Percentiles rank a stretch among this genome's conserved stretches.
Evolutionary conservation across 2,888 invertebrate species (phyloP).

Genomic region (Bellardia pandia): DNA sequence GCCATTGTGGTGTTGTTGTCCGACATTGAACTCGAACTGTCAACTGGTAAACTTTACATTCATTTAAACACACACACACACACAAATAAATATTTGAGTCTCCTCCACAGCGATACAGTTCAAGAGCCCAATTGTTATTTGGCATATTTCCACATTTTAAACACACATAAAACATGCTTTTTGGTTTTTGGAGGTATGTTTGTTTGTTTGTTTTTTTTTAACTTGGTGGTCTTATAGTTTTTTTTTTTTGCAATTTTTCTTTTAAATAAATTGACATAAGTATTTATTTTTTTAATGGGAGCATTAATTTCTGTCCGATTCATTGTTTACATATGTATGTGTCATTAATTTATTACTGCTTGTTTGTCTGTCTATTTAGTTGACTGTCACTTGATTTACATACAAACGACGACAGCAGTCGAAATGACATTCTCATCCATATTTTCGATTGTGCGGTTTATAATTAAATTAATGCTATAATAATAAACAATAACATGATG

Average conservation of each 20-base stretch:
- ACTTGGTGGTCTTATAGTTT: constrained; percentile 9
- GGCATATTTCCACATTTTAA: constrained; percentile 33
- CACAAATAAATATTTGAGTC: neutral
- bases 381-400: neutral
- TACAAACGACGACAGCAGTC: neutral
- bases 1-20: constrained; percentile 73
- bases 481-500: constrained; percentile 40
- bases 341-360: constrained; percentile 6
- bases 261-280: constrained; percentile 33
- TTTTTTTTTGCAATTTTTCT: constrained; percentile 3
- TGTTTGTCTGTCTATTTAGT: neutral
- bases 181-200: neutral
- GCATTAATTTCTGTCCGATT: constrained; percentile 9
- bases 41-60: constrained; percentile 60
- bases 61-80: neutral
- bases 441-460: neutral
- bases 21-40: constrained; percentile 82
- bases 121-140: constrained; percentile 27
- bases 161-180: constrained; percentile 35
- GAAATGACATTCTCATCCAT: constrained; percentile 34
- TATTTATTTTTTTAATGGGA: constrained; percentile 10
- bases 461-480: constrained; percentile 9
- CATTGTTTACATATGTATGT: constrained; percentile 38
- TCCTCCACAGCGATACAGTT: constrained; percentile 28
- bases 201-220: neutral